These are phyloP conservation scores for Magallana nippona DNA, from an alignment of 2,888 invertebrate species.

Conservation along the genomic window DNA sequence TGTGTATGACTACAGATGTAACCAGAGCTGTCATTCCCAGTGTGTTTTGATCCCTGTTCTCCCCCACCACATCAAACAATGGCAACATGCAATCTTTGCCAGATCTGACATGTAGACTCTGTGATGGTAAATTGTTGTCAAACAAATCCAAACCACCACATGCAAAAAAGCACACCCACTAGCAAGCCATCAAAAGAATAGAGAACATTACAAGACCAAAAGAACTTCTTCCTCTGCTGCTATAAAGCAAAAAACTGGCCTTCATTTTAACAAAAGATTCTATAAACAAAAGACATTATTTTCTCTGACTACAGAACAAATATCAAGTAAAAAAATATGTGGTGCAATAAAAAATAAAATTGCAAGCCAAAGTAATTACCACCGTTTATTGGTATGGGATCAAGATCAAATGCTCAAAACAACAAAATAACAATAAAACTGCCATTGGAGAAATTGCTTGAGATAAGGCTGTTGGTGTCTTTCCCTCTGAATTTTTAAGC, in stretches of 20 bases:
- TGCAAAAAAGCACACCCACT: constrained; percentile 23
- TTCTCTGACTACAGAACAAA: background rate
- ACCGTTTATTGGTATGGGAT: background rate
- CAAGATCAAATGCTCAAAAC: constrained; percentile 25
- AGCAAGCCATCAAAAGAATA: constrained; percentile 6
- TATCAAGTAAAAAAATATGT: background rate
- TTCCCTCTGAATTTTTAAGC: background rate
- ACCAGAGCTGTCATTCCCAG: constrained; percentile 10
- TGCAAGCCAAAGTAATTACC: constrained; percentile 25
- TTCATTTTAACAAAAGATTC: constrained; percentile 4
- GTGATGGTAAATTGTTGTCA: constrained; percentile 11
- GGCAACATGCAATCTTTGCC: constrained; percentile 29
- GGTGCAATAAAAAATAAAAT: constrained; percentile 8
- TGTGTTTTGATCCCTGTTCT: constrained; percentile 24
- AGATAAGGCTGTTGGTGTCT: background rate
- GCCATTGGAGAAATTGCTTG: constrained; percentile 22
- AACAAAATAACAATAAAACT: constrained; percentile 2
- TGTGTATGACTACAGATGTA: background rate
- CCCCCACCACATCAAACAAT: constrained; percentile 22
- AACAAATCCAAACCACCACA: constrained; percentile 18
- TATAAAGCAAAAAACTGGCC: background rate
- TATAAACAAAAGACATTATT: constrained; percentile 24
- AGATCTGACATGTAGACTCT: constrained; percentile 20
- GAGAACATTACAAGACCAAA: background rate
- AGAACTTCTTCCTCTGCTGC: background rate